Percentiles rank a stretch among this genome's conserved stretches.
Evolutionary conservation across 2,113 vertebrate species (phyloP).

Genomic region (Salminus brasiliensis): DNA sequence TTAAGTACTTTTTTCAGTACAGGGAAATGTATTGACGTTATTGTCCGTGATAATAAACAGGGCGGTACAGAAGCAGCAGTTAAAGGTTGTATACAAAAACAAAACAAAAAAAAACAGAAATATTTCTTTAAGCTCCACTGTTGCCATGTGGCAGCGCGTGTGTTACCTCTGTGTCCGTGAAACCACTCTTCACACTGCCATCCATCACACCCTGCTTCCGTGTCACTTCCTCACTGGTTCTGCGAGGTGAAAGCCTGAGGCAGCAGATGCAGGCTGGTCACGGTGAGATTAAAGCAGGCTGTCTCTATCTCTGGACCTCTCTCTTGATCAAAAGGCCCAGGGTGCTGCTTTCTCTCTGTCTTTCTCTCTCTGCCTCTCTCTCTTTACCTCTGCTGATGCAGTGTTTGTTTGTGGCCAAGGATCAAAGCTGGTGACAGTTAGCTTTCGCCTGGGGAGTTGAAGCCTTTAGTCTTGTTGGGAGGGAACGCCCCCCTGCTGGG

Average conservation of each 20-base stretch:
- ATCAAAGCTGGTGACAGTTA: slow-evolving; percentile 83
- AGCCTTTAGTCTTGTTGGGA: slow-evolving; percentile 72
- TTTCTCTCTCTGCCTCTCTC: slow-evolving; percentile 25
- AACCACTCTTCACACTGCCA: slow-evolving; percentile 42
- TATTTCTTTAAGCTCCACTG: background rate
- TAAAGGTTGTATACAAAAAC: no score
- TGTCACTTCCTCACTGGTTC: slow-evolving; percentile 56
- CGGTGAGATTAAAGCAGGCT: slow-evolving; percentile 72
- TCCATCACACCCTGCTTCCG: slow-evolving; percentile 53
- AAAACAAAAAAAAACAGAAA: background rate
- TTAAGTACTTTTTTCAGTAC: no score
- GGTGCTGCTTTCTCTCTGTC: slow-evolving; percentile 64
- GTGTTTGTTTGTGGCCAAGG: slow-evolving; percentile 70
- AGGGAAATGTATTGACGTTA: no score
- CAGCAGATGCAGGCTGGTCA: slow-evolving; percentile 66
- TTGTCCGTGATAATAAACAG: no score
- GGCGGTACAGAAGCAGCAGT: no score
- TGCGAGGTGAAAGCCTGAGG: slow-evolving; percentile 65
- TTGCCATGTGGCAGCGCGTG: slow-evolving; percentile 28
- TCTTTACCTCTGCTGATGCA: slow-evolving; percentile 55
- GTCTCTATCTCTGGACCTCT: slow-evolving; percentile 53
- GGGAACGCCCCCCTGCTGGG: slow-evolving; percentile 72
- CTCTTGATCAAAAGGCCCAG: slow-evolving; percentile 78
- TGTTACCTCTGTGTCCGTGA: slow-evolving; percentile 11
- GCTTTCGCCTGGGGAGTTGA: slow-evolving; percentile 77